Evolutionary conservation across 2,888 invertebrate species (phyloP), one percentile per base, ranked within the genome.

Genomic region (Tridacna gigas): DNA sequence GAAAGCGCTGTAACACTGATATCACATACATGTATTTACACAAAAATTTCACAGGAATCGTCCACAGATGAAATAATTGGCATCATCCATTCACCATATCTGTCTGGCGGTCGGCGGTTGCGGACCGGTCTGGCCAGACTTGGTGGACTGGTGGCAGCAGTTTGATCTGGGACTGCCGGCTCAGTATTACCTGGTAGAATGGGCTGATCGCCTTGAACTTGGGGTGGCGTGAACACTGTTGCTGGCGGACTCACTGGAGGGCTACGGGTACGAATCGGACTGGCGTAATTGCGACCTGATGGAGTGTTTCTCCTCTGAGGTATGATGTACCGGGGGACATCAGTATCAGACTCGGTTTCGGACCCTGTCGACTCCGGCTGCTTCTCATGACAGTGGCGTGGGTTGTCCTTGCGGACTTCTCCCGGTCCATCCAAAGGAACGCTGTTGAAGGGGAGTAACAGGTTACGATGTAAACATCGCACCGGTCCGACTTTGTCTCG

Each of bases 401-500:
- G 56, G 18, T 15, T 15, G 20, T 56, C 56, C 15, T 56, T 56
- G 56, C 56, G 15, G 18, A 56, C 56, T 20, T 15, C 18, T 20
- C 20, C 56, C 56, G 56, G 56, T 56, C 20, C 56, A 15, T 56
- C 56, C 18, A 20, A 15, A 56, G 56, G 56, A 56, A 56, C 56
- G 56, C 56, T 56, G 56, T 56, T 56, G 11, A 56, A 56, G 20
- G 11, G 56, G 20, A 56, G 56, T 56, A 56, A 20, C 63, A 63
- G 13, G 25, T 63, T 63, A 25, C 4, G 63, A 63, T 25, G 22
- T 22, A n/a, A 13, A 63, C 63, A 63, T 22, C 63, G 63, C 13
- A 63, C 22, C 22, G 63, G 56, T 63, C 63, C 63, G 25, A 20
- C 25, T 25, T 61, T 63, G 25, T 63, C 63, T 63, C 63, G 63